Base-by-base conservation (phyloP, 37 sponge, comb jelly and placozoan species). In the Mnemiopsis leidyi region DNA sequence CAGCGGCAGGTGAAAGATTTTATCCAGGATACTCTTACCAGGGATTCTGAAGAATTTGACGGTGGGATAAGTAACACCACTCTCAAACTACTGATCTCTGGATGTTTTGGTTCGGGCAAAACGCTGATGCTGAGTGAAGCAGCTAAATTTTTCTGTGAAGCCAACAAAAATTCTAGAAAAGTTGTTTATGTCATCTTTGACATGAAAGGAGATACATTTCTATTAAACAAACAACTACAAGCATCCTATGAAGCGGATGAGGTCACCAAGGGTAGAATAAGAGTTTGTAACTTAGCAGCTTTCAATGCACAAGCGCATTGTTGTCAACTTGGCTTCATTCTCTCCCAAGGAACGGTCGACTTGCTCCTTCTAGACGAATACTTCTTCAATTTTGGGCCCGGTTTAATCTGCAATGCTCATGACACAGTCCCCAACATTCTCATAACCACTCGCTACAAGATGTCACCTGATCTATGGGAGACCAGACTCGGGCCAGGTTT, bases 121-220 rank as follows among this genome's bases (percentile, higher is more conserved):
- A 69, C 73, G 2, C n/a, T 69, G 73, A 69, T 69, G 73, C n/a
- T 69, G 29, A 23, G 2, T 20, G 73, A 69, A 25, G 73, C 73
- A 69, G 73, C 73, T 25, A 69, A 69, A 25, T 20, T 69, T 20
- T 69, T 69, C 73, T 69, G 73, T 69, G n/a, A 20, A 69, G 73
- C 2, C 2, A 69, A 69, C 21, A 48, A 48, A 48, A 13, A 21
- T 69, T 16, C 24, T n/a, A 69, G 73, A 69, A 69, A 20, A 69
- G 73, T 69, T 23, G 73, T 25, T 3, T 69, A 69, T 20, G 73
- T 69, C n/a, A 69, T 69, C 73, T 69, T 23, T 69, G 73, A 69
- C 73, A 69, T 5, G n/a, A 48, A 48, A 48, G 73, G 73, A n/a
- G n/a, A 69, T 3, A 25, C 3, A 25, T 69, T 20, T 20, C 29